Evolutionary conservation across 2,113 vertebrate genomes (phyloP).

Genomic region (Bungarus multicinctus): DNA sequence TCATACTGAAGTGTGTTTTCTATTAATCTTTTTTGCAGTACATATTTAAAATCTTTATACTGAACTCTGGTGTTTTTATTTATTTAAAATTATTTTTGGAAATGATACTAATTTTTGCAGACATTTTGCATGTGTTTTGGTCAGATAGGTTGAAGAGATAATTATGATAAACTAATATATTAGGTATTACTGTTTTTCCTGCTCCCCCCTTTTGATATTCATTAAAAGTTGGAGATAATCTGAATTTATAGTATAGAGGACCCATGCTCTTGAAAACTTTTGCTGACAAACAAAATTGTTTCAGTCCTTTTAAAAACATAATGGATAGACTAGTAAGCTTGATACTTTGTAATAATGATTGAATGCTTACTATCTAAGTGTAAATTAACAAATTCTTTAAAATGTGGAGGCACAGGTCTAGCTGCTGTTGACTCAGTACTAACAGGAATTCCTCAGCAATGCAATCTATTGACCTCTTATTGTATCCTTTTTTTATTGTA

Average conservation of each 20-base stretch:
- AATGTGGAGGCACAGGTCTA: neutral
- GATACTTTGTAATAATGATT: neutral
- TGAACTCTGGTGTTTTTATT: conserved; percentile 1
- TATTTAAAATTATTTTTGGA: conserved; percentile 19
- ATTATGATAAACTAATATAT: conserved; percentile 41
- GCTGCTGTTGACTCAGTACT: neutral
- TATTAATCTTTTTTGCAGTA: neutral
- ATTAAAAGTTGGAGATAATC: neutral
- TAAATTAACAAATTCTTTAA: neutral
- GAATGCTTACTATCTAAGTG: neutral
- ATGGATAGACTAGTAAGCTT: neutral
- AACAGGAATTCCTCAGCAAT: neutral
- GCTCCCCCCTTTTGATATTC: conserved; percentile 29
- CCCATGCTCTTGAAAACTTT: conserved; percentile 41
- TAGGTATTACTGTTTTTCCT: conserved; percentile 44
- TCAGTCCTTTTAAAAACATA: conserved; percentile 22
- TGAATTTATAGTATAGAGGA: conserved; percentile 9
- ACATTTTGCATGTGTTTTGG: conserved; percentile 30
- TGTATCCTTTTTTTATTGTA: neutral
- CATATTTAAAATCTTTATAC: neutral
- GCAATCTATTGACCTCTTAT: neutral
- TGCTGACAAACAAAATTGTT: neutral
- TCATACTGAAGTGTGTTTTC: neutral
- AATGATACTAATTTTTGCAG: conserved; percentile 19
- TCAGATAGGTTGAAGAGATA: conserved; percentile 26